Conservation (phyloP, 2,797 vertebrate species). For the Mastacembelus armatus region DNA sequence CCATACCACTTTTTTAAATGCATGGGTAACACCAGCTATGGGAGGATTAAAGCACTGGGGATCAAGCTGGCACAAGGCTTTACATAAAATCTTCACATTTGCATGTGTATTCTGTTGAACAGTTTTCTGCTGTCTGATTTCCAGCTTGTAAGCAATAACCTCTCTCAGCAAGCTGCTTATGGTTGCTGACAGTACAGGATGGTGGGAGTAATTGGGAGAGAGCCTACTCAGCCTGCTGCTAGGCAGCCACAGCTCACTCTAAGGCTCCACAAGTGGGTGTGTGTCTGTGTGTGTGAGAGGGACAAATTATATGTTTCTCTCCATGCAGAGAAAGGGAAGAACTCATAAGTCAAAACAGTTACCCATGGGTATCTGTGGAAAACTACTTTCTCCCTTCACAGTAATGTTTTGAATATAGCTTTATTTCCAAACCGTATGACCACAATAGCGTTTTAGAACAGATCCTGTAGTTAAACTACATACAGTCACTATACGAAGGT, state of each 20-base stretch:
- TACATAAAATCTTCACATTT: slow-evolving; percentile 5
- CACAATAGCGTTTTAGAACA: neutral
- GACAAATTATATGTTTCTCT: slow-evolving; percentile 43
- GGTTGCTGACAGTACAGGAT: slow-evolving; percentile 47
- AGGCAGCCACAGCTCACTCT: slow-evolving; percentile 63
- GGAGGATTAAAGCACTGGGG: neutral
- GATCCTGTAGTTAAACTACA: neutral
- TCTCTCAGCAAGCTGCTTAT: slow-evolving; percentile 25
- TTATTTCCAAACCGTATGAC: neutral
- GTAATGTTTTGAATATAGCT: neutral
- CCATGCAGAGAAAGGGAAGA: slow-evolving; percentile 11
- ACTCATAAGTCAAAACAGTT: slow-evolving; percentile 19
- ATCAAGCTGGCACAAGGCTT: neutral
- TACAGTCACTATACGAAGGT: neutral
- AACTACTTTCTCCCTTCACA: neutral
- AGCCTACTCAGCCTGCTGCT: slow-evolving; percentile 67
- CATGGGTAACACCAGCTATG: neutral
- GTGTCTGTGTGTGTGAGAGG: slow-evolving; percentile 2
- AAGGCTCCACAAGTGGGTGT: slow-evolving; percentile 9
- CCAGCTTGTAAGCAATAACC: slow-evolving; percentile 43
- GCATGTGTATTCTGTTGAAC: neutral
- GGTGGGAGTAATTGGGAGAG: slow-evolving; percentile 59
- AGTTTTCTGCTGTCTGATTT: slow-evolving; percentile 35
- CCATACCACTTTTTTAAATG: no score
- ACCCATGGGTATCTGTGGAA: slow-evolving; percentile 2